Conservation (phyloP, 2,888 invertebrate genomes). For the Chydorus sphaericus region DNA sequence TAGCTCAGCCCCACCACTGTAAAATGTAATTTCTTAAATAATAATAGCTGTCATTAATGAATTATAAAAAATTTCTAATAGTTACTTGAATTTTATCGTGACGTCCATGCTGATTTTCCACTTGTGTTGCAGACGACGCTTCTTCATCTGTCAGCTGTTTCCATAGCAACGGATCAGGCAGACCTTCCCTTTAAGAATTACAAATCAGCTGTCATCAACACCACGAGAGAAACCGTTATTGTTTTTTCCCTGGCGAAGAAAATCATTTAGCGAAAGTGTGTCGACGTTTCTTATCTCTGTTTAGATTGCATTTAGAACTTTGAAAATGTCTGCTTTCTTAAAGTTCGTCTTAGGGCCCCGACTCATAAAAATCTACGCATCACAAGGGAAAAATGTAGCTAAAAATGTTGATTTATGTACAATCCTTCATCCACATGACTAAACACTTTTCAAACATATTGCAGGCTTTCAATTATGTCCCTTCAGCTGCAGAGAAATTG, state of each 20-base stretch:
- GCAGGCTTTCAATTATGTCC: slow-evolving; percentile 37
- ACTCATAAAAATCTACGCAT: slow-evolving; percentile 1
- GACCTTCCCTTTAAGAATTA: background rate
- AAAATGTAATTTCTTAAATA: slow-evolving; percentile 25
- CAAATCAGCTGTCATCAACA: no score
- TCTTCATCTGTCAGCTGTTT: background rate
- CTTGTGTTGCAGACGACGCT: background rate
- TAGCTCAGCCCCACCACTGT: slow-evolving; percentile 80
- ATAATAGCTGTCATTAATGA: background rate
- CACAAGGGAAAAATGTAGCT: slow-evolving; percentile 7
- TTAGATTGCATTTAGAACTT: background rate
- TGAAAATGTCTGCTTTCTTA: background rate
- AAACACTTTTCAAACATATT: background rate
- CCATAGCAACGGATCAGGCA: background rate
- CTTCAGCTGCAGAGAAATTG: slow-evolving; percentile 51
- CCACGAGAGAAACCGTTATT: no score
- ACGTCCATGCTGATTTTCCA: background rate
- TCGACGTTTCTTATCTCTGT: no score
- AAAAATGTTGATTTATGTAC: background rate
- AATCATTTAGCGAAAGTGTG: no score
- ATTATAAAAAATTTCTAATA: background rate
- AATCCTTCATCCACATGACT: background rate
- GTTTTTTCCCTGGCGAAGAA: no score
- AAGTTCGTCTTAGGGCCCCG: slow-evolving; percentile 11
- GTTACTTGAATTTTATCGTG: slow-evolving; percentile 3